Conservation (phyloP, 2,888 invertebrate species). For the Oscheius sp. region DNA sequence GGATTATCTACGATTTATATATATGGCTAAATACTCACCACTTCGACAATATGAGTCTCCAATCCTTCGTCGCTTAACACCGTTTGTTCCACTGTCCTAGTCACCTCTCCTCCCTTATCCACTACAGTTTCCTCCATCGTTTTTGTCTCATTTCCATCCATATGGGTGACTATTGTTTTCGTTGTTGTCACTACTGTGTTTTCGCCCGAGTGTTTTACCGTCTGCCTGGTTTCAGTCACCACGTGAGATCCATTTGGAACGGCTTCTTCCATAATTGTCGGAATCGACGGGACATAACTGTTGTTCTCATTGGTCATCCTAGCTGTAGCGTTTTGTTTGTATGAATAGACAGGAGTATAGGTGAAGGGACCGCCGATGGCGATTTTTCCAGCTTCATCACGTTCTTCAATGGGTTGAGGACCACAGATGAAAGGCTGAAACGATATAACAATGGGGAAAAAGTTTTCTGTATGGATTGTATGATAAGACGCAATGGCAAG, state of each 20-base stretch:
- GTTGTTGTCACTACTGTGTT: conserved; percentile 44
- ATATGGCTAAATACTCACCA: conserved; percentile 15
- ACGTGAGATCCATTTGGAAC: conserved; percentile 14
- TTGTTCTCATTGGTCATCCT: conserved; percentile 1
- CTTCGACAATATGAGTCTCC: conserved; percentile 42
- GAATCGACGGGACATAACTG: conserved; percentile 1
- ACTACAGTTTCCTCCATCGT: conserved; percentile 51
- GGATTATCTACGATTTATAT: neutral
- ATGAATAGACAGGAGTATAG: conserved; percentile 55
- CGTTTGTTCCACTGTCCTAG: conserved; percentile 42
- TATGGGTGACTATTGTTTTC: conserved; percentile 46
- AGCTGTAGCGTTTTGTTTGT: conserved; percentile 27
- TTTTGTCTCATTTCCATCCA: conserved; percentile 44
- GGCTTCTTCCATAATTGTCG: conserved; percentile 28
- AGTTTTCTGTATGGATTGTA: neutral
- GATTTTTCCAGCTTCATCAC: conserved; percentile 51
- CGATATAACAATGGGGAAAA: conserved; percentile 8
- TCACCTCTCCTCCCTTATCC: conserved; percentile 44
- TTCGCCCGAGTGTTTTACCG: conserved; percentile 22
- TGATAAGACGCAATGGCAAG: neutral
- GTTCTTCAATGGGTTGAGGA: conserved; percentile 54
- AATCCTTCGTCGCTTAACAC: conserved; percentile 44
- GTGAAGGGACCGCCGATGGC: conserved; percentile 54
- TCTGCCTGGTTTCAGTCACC: conserved; percentile 21
- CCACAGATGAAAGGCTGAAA: conserved; percentile 47